Evolutionary conservation across 2,888 invertebrate genomes (phyloP), one percentile per base, ranked within the genome.

Genomic region (Stratiomys singularior): DNA sequence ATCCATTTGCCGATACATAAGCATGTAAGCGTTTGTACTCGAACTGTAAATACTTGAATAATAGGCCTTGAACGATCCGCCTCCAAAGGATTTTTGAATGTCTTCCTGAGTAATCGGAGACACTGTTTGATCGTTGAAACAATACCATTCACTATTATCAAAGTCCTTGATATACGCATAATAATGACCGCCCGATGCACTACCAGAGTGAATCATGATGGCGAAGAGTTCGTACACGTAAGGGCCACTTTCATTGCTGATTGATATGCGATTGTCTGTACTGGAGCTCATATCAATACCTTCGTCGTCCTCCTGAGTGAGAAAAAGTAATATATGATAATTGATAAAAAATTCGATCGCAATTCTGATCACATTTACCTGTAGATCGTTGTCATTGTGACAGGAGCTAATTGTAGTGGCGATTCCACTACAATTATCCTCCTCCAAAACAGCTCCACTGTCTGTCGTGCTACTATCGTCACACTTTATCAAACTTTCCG

Each of bases 171-270:
- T 95, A 83, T 96, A 96, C 1, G 95, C 96, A 86, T 94, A 96
- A 86, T 97, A 97, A 87, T 96, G 96, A 0, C 96, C 96, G 27
- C 96, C 96, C 21, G 93, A 93, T 0, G 96, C 96, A 86, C 94
- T 95, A 13, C 96, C 96, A 27, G 95, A 94, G 87, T 96, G 96
- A 78, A 96, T 94, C 95, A 96, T 95, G 81, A 96, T 95, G 21
- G 95, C 94, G 86, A 95, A 96, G 46, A 97, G 87, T 85, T 97
- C 95, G 85, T 96, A 96, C 64, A 92, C 87, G 85, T 92, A 94
- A 0, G 94, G 93, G 1, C 94, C 94, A 76, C 87, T 85, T 77
- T 87, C 87, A 77, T 83, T 83, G 52, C 82, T 77, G 72, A 80
- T 82, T 76, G 88, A 86, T 4, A 44, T 82, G 64, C 83, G 81